phyloP scores from a whole-genome alignment of 2,888 invertebrate genomes.

The Phania funesta region DNA sequence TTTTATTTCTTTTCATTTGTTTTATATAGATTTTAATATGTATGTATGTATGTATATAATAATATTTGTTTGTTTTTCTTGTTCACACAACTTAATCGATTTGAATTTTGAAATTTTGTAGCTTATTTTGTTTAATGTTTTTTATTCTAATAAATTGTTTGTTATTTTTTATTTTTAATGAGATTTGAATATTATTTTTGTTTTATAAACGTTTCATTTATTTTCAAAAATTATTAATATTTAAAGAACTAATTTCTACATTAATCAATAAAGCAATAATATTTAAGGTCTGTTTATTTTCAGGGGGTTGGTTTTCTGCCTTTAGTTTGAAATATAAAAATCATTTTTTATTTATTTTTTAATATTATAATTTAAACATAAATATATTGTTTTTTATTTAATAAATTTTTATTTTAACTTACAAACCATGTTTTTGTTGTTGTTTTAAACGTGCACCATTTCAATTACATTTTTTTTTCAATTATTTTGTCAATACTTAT shows the following conservation, averaged over 20 bases:
- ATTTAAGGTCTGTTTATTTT: constrained; percentile 23
- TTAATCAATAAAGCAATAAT: constrained; percentile 40
- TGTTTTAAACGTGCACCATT: constrained; percentile 66
- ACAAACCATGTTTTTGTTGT: constrained; percentile 55
- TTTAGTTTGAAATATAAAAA: constrained; percentile 60
- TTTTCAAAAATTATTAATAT: constrained; percentile 48
- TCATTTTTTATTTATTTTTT: constrained; percentile 15
- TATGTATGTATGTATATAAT: constrained; percentile 56
- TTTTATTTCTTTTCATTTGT: constrained; percentile 50
- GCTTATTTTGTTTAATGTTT: constrained; percentile 9
- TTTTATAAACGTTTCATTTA: constrained; percentile 32
- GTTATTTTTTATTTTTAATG: constrained; percentile 30
- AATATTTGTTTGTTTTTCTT: neutral
- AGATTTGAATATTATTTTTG: constrained; percentile 9
- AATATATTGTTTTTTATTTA: neutral
- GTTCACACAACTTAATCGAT: constrained; percentile 57
- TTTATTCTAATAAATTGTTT: constrained; percentile 36
- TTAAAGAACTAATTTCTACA: constrained; percentile 55
- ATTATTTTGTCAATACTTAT: constrained; percentile 35
- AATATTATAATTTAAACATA: constrained; percentile 17
- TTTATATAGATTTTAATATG: constrained; percentile 59
- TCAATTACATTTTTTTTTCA: constrained; percentile 50
- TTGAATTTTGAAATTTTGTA: constrained; percentile 39
- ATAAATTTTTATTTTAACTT: constrained; percentile 37
- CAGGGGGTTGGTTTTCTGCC: neutral